Conservation (phyloP, 2,888 invertebrate species). For the Drosophila demipolita region DNA sequence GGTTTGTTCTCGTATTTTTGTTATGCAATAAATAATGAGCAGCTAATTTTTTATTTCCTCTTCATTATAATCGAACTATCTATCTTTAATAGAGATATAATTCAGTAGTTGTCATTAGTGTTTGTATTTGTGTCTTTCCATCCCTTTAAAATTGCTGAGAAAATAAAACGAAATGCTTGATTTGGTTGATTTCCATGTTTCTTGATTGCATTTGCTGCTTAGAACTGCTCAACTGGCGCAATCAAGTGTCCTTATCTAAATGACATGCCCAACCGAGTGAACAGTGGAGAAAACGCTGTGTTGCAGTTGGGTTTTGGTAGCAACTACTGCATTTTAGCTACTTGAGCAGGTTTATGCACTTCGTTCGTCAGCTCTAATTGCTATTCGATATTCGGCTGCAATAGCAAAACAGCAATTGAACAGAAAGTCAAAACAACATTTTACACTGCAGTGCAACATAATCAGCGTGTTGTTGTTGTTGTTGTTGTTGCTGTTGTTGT, state of each 20-base stretch:
- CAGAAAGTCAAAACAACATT: slow-evolving; percentile 26
- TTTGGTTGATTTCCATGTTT: slow-evolving; percentile 10
- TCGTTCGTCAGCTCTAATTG: slow-evolving; percentile 60
- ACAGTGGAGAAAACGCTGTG: slow-evolving; percentile 16
- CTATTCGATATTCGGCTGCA: slow-evolving; percentile 50
- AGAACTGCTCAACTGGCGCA: slow-evolving; percentile 17
- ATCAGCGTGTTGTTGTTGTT: slow-evolving; percentile 35
- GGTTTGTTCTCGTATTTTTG: not conserved
- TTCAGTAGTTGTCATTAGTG: not conserved
- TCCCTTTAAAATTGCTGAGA: not conserved
- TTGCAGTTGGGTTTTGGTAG: slow-evolving; percentile 8
- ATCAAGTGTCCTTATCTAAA: slow-evolving; percentile 15
- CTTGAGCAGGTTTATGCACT: slow-evolving; percentile 72
- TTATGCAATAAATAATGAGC: not conserved
- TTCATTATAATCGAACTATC: not conserved
- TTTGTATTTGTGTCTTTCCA: not conserved
- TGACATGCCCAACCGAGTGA: slow-evolving; percentile 13
- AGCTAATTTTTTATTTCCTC: not conserved
- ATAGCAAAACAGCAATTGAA: slow-evolving; percentile 12
- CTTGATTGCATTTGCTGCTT: slow-evolving; percentile 16
- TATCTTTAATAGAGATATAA: not conserved
- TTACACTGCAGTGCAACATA: slow-evolving; percentile 40
- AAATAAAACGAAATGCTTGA: not conserved
- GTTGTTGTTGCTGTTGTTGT: slow-evolving; percentile 20
- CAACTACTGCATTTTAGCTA: slow-evolving; percentile 33